A percentile compares a stretch with the other conserved stretches of the same genome.
These are phyloP conservation scores for Papilio aristodemus DNA, from an alignment of 1,140 invertebrate species.

Conservation along the genomic window DNA sequence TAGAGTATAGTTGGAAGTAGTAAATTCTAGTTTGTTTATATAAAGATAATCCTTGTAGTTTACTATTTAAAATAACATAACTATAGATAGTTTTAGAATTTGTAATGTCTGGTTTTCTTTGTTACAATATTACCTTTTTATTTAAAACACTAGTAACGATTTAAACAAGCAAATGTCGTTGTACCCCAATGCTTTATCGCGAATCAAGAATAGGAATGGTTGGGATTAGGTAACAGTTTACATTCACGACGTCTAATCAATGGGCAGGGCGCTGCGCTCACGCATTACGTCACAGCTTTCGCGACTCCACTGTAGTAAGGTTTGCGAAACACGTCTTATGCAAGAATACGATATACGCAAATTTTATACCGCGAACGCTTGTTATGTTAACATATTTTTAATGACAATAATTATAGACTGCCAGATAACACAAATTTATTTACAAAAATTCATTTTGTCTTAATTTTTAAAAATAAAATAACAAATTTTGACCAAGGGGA, in stretches of 20 bases:
- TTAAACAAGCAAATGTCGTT: neutral
- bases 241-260: conserved; percentile 73
- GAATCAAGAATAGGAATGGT: conserved; percentile 42
- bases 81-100: too few relatives aligned
- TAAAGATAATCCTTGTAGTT: too few relatives aligned
- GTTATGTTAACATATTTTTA: conserved; percentile 21
- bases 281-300: conserved; percentile 72
- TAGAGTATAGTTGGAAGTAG: too few relatives aligned
- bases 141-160: neutral
- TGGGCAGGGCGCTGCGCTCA: conserved; percentile 53
- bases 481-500: too few relatives aligned
- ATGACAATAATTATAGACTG: neutral
- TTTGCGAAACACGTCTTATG: conserved; percentile 75
- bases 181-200: conserved; percentile 32
- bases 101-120: too few relatives aligned
- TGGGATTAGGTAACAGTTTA: conserved; percentile 67
- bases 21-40: too few relatives aligned
- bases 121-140: too few relatives aligned
- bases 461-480: too few relatives aligned
- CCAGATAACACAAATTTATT: conserved; percentile 4
- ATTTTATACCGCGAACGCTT: conserved; percentile 33
- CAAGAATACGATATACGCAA: conserved; percentile 60
- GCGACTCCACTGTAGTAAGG: conserved; percentile 53
- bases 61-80: too few relatives aligned
- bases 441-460: too few relatives aligned